phyloP scores from a whole-genome alignment of 2,888 invertebrate genomes.

The Eurois occulta region DNA sequence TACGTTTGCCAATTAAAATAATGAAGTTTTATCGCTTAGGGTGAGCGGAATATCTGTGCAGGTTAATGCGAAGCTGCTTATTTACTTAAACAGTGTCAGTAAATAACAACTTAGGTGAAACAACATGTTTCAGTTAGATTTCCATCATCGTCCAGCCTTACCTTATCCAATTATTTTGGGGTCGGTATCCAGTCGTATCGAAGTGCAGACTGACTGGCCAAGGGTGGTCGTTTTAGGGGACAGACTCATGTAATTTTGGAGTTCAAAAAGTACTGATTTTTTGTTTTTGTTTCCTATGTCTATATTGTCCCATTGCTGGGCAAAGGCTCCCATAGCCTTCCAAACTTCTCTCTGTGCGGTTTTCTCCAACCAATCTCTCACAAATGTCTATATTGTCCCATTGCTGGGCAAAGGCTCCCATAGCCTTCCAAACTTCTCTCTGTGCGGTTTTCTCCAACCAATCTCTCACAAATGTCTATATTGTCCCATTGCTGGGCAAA shows the following conservation, averaged over 20 bases:
- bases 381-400: too few relatives aligned
- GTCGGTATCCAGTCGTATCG: neutral
- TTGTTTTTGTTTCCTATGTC: too few relatives aligned
- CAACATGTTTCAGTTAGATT: neutral
- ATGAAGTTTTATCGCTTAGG: constrained; percentile 16
- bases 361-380: too few relatives aligned
- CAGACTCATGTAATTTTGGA: neutral
- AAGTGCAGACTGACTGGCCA: neutral
- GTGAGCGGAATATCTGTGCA: constrained; percentile 16
- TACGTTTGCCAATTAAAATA: constrained; percentile 33
- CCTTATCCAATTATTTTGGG: neutral
- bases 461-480: too few relatives aligned
- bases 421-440: too few relatives aligned
- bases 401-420: too few relatives aligned
- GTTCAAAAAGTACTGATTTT: neutral
- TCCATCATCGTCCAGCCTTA: neutral
- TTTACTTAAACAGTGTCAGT: neutral
- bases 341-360: too few relatives aligned
- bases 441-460: too few relatives aligned
- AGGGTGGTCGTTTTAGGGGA: neutral
- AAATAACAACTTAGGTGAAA: neutral
- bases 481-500: too few relatives aligned
- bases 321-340: too few relatives aligned
- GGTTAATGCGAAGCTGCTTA: constrained; percentile 23
- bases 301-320: too few relatives aligned